Base-by-base conservation (phyloP, 2,888 invertebrate genomes). In the Choreutis nemorana region DNA sequence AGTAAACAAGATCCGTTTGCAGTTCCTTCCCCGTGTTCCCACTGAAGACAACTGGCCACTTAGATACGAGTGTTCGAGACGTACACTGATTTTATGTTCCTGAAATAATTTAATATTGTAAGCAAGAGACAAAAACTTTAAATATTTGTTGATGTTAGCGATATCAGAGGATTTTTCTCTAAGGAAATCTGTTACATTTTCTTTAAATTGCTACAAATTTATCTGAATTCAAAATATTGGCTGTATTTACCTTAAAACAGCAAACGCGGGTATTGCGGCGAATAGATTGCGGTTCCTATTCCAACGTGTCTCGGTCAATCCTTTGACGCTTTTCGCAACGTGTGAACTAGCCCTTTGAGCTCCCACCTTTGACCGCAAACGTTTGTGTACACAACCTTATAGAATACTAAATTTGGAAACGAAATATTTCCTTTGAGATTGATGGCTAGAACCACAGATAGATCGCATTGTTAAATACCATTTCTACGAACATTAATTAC, bases 311-410 rank as follows among this genome's bases (percentile, higher is more conserved):
- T 57, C 64, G 61, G 70, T 64, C 67, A 64, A 61, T 58, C 67
- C 66, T 65, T 68, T 63, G 64, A 64, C 60, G 58, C 57, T 26
- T 21, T 30, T 42, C 48, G 43, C 48, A 29, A 43, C 47, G 64
- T 62, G 66, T 58, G 64, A 67, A 66, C 57, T 49, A 50, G 56
- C 60, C 68, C 67, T 77, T 72, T 72, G 70, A 72, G 53, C 65
- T 71, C 61, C 58, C 71, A 71, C 72, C 73, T 71, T 51, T 46
- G 42, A 66, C 75, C 75, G 60, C 75, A 73, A 72, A 70, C 65
- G 60, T 61, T 70, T 63, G 57, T 55, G 53, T 52, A 57, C 58
- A 56, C 61, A 50, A 48, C 58, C 55, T 55, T 53, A 56, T 51
- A 43, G 46, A 42, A 46, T 45, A 50, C 49, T 45, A 39, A 54